A percentile compares a stretch with the other conserved stretches of the same genome.
phyloP scores from a whole-genome alignment of 2,797 vertebrate species.

The Selene dorsalis region DNA sequence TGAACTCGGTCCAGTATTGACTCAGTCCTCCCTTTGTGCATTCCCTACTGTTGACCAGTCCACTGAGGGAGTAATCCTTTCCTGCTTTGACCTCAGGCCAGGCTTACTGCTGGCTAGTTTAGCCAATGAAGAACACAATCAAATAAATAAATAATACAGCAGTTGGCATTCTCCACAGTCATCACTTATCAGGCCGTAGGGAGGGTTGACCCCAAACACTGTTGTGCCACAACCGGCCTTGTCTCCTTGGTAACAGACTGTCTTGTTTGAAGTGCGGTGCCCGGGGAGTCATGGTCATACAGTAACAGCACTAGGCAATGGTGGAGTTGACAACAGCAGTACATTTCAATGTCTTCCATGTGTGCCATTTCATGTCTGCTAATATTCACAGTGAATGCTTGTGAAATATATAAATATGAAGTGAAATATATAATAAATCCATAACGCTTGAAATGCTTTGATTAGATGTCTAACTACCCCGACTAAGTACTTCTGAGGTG shows the following conservation, averaged over 20 bases:
- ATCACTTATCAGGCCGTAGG: slow-evolving; percentile 83
- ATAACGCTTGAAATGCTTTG: slow-evolving; percentile 63
- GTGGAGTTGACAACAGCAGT: slow-evolving; percentile 56
- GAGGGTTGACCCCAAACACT: slow-evolving; percentile 81
- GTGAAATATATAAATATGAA: slow-evolving; percentile 2
- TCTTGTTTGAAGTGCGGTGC: slow-evolving; percentile 81
- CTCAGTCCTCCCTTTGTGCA: slow-evolving; percentile 74
- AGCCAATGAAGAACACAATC: slow-evolving; percentile 80
- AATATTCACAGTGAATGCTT: slow-evolving; percentile 39
- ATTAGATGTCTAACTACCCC: slow-evolving; percentile 71
- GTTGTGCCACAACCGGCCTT: slow-evolving; percentile 78
- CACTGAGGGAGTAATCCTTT: slow-evolving; percentile 79
- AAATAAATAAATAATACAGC: slow-evolving; percentile 81
- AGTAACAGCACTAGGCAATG: slow-evolving; percentile 55
- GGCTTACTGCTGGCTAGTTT: slow-evolving; percentile 79
- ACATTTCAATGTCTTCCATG: slow-evolving; percentile 54
- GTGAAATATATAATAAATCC: slow-evolving; percentile 57
- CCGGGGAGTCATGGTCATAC: slow-evolving; percentile 74
- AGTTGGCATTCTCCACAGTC: slow-evolving; percentile 84
- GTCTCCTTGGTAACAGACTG: slow-evolving; percentile 86
- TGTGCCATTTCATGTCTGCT: slow-evolving; percentile 44
- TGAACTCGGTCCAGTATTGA: slow-evolving; percentile 77
- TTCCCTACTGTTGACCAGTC: slow-evolving; percentile 75
- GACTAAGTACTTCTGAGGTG: slow-evolving; percentile 74
- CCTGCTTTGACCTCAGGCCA: slow-evolving; percentile 80